These are phyloP conservation scores for Chaitophorus viminalis DNA, from an alignment of 2,888 invertebrate species.

Conservation along the genomic window DNA sequence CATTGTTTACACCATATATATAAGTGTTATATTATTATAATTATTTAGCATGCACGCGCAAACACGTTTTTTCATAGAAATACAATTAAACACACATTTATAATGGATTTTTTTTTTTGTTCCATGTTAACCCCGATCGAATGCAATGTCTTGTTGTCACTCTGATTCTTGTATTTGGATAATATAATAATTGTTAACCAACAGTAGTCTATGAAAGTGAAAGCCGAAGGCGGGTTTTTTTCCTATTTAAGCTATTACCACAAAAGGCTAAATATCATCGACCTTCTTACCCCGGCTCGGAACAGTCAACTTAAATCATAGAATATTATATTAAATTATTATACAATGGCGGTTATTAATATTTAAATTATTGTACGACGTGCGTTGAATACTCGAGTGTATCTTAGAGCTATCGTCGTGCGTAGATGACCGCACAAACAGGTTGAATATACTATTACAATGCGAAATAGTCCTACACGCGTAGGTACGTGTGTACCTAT, in stretches of 20 bases:
- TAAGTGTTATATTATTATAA: too few species aligned
- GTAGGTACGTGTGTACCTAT: too few species aligned
- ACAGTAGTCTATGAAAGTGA: constrained; percentile 29
- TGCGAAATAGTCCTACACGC: neutral
- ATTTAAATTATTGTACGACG: constrained; percentile 41
- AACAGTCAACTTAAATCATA: too few species aligned
- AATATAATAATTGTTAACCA: too few species aligned
- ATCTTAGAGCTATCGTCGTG: too few species aligned
- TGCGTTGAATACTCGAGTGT: neutral
- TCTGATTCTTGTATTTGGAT: neutral
- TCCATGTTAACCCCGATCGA: neutral
- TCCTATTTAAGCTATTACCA: neutral
- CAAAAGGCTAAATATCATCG: constrained; percentile 17
- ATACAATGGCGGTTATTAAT: constrained; percentile 13
- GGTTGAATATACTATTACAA: constrained; percentile 1
- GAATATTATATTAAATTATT: neutral
- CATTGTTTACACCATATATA: too few species aligned
- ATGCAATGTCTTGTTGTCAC: neutral
- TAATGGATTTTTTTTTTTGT: too few species aligned
- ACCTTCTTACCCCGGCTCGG: constrained; percentile 25
- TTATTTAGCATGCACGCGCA: neutral
- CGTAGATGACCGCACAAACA: neutral
- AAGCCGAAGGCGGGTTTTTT: neutral
- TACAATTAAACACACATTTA: neutral
- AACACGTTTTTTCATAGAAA: neutral